Base-by-base conservation (phyloP, 2,797 vertebrate species). In the Muscicapa comitata region DNA sequence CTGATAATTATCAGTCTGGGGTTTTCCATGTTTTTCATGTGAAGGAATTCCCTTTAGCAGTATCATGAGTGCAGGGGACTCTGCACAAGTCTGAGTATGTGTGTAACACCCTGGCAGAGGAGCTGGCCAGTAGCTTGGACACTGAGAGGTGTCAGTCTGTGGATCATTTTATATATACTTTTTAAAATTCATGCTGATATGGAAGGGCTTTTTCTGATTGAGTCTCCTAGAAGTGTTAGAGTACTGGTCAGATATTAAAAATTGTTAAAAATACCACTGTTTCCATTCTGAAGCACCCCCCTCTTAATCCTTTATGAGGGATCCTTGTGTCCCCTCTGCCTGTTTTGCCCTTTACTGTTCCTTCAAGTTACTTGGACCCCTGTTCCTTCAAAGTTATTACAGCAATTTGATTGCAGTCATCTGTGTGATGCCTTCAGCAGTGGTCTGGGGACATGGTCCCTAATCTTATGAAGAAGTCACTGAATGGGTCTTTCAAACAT, bases 351-450 rank as follows among this genome's bases (percentile, higher is more conserved):
- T 70, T 90, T 93, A 84, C 33, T 4, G 43, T 54, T 87, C 91
- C 37, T 90, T 75, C 26, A 31, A 88, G 88, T 87, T 77, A 33
- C 66, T 92, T 48, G 59, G 70, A 91, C 54, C 35, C 25, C 43
- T 40, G 35, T 50, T 35, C 70, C 76, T 83, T 63, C 57, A 61
- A 74, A 89, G 79, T 57, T n/a, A 74, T 82, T 71, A 3, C 2
- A 75, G 67, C 42, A 90, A 72, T 90, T 96, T 93, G 86, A 71
- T 95, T 96, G 95, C 86, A 95, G 74, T 93, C 94, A 95, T 57
- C 92, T 94, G 86, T 7, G 2, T 92, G 97, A 94, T 16, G 38
- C 85, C 92, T 92, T 80, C 65, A 91, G 88, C 83, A 84, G 71
- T 48, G 91, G 63, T 55, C 51, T 91, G 66, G 72, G 90, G 76